phyloP scores from a whole-genome alignment of 2,797 vertebrate species.

The Siniperca obscura region DNA sequence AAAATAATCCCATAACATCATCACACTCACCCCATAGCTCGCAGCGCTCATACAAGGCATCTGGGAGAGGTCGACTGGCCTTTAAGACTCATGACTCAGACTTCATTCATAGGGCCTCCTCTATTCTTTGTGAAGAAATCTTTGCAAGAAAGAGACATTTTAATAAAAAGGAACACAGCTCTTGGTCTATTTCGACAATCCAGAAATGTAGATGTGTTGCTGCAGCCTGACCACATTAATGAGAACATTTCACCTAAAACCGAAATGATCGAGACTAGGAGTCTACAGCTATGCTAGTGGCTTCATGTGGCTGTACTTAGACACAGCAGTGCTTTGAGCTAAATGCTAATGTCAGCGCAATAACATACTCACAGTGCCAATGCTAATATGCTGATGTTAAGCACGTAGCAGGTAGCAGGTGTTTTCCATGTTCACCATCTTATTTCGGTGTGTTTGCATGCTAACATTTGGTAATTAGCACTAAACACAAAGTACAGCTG shows the following conservation, averaged over 20 bases:
- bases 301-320: not conserved
- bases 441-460: not conserved
- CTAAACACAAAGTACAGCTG: not conserved
- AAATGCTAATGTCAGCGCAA: not conserved
- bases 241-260: not conserved
- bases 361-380: too few relatives aligned
- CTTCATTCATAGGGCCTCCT: slow-evolving; percentile 57
- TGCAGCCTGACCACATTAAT: slow-evolving; percentile 6
- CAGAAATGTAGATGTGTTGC: slow-evolving; percentile 10
- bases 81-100: slow-evolving; percentile 73
- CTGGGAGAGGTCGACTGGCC: slow-evolving; percentile 72
- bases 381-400: not conserved
- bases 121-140: slow-evolving; percentile 45
- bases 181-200: slow-evolving; percentile 21
- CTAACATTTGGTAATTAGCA: not conserved
- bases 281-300: too few relatives aligned
- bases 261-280: not conserved
- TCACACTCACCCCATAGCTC: slow-evolving; percentile 70
- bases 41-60: slow-evolving; percentile 71
- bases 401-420: too few relatives aligned
- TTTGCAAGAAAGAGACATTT: slow-evolving; percentile 36
- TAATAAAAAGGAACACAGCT: slow-evolving; percentile 29
- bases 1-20: slow-evolving; percentile 83
- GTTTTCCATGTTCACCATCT: not conserved
- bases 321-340: not conserved